phyloP scores from a whole-genome alignment of 2,888 invertebrate species.

The Phyto melanocephala region DNA sequence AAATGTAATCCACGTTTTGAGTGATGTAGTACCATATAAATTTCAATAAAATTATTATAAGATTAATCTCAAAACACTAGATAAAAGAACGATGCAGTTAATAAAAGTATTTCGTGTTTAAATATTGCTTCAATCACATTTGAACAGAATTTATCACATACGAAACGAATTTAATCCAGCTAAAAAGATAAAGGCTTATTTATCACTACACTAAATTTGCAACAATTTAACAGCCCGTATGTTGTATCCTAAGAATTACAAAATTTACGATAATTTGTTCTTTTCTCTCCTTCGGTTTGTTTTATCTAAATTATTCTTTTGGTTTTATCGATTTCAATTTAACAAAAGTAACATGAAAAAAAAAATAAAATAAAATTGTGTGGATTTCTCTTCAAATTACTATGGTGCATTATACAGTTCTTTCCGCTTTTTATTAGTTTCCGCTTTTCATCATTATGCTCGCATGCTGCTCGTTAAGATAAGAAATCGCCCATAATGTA shows the following conservation, averaged over 20 bases:
- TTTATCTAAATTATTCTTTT: conserved; percentile 13
- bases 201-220: neutral
- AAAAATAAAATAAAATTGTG: neutral
- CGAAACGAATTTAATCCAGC: neutral
- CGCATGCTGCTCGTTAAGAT: conserved; percentile 59
- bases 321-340: conserved; percentile 50
- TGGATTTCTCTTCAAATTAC: conserved; percentile 26
- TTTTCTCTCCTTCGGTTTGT: neutral
- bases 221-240: neutral
- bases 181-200: neutral
- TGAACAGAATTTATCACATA: no score
- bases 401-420: conserved; percentile 38
- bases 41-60: no score
- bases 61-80: no score
- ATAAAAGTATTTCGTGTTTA: no score
- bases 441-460: conserved; percentile 54
- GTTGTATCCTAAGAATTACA: neutral
- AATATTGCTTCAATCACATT: no score
- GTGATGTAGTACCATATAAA: no score
- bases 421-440: conserved; percentile 58
- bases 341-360: neutral
- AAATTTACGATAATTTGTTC: neutral
- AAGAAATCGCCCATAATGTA: conserved; percentile 42
- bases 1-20: no score
- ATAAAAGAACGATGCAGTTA: no score